Conservation (phyloP, 1,140 invertebrate genomes). For the Megathymus violae region DNA sequence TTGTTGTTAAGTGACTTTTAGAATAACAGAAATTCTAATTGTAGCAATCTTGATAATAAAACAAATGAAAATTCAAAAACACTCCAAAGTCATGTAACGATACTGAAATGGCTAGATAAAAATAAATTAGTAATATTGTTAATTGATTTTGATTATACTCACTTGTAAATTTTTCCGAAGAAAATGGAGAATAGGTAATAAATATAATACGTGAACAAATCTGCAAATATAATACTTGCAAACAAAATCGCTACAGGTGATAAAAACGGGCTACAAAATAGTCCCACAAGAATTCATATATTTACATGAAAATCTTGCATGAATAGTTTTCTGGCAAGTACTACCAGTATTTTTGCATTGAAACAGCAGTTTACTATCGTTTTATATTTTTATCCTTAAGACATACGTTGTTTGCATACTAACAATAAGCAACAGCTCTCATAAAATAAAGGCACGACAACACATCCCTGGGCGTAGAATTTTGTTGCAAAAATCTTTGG, state of each 20-base stretch:
- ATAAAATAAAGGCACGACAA: constrained; percentile 4
- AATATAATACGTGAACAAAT: too few species aligned
- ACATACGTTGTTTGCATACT: constrained; percentile 4
- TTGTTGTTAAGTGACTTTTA: too few species aligned
- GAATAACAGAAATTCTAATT: too few species aligned
- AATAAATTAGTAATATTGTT: too few species aligned
- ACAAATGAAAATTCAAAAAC: too few species aligned
- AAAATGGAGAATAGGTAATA: too few species aligned
- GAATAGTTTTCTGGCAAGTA: constrained; percentile 13
- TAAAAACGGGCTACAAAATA: background rate
- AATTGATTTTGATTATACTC: too few species aligned
- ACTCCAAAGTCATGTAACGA: too few species aligned
- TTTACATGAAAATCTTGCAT: constrained; percentile 1
- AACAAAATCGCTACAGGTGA: constrained; percentile 12
- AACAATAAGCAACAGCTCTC: constrained; percentile 5
- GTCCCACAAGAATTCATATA: constrained; percentile 1
- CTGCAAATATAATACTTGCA: constrained; percentile 19
- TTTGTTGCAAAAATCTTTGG: background rate
- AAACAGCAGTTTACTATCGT: background rate
- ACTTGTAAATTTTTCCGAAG: too few species aligned
- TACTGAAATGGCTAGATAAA: too few species aligned
- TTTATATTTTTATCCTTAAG: background rate
- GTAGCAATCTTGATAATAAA: too few species aligned
- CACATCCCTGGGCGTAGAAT: background rate
- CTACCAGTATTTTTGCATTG: constrained; percentile 10